A percentile compares a stretch with the other conserved stretches of the same genome.
phyloP scores from a whole-genome alignment of 2,888 invertebrate genomes.

The Seladonia tumulorum region DNA sequence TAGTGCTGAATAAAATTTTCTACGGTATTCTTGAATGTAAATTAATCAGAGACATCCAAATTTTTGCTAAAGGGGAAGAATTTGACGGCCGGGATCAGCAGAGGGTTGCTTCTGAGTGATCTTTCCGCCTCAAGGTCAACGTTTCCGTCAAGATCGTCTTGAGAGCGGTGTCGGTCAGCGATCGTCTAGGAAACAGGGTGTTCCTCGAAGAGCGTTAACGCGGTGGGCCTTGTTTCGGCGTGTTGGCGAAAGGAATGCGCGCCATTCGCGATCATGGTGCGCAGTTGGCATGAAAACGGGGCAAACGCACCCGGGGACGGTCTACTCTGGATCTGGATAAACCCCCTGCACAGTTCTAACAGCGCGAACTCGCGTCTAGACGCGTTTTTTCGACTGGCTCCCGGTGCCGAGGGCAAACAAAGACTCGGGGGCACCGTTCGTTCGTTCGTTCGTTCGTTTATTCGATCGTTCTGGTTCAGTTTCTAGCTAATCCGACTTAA shows the following conservation, averaged over 20 bases:
- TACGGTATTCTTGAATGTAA: too few species aligned
- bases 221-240: slow-evolving; percentile 6
- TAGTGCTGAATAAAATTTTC: too few species aligned
- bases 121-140: too few species aligned
- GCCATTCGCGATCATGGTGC: slow-evolving; percentile 55
- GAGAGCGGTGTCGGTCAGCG: slow-evolving; percentile 17
- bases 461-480: slow-evolving; percentile 66
- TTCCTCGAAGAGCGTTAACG: slow-evolving; percentile 61
- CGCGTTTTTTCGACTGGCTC: slow-evolving; percentile 60
- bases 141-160: too few species aligned
- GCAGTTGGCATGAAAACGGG: slow-evolving; percentile 64
- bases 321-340: slow-evolving; percentile 62
- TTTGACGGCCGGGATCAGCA: too few species aligned
- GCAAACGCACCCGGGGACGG: slow-evolving; percentile 44
- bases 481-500: slow-evolving; percentile 55
- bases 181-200: slow-evolving; percentile 40
- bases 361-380: slow-evolving; percentile 70
- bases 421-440: slow-evolving; percentile 60
- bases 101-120: too few species aligned
- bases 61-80: too few species aligned
- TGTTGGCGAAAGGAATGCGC: slow-evolving; percentile 56
- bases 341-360: slow-evolving; percentile 57
- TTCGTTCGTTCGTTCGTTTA: slow-evolving; percentile 63
- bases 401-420: slow-evolving; percentile 59
- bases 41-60: too few species aligned